Evolutionary conservation across 2,113 vertebrate species (phyloP).

Genomic region (Grammomys surdaster): DNA sequence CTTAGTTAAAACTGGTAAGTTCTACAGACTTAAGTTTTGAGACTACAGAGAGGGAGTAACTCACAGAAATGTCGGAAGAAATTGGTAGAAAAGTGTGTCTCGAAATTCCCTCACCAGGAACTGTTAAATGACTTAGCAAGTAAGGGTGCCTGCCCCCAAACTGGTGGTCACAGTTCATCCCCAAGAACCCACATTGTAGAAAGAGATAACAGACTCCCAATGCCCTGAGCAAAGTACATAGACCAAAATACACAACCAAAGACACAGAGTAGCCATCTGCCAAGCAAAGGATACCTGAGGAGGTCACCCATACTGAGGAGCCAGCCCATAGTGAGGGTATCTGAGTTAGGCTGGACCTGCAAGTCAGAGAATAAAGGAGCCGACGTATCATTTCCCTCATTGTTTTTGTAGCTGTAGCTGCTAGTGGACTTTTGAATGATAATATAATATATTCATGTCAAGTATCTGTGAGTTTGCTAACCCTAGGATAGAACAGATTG

Average conservation of each 20-base stretch:
- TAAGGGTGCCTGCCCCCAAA: background rate
- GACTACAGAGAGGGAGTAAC: background rate
- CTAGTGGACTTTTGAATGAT: background rate
- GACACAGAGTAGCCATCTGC: background rate
- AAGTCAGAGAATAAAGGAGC: background rate
- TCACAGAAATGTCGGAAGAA: background rate
- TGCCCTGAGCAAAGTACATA: background rate
- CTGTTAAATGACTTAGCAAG: background rate
- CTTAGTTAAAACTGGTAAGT: background rate
- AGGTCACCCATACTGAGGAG: background rate
- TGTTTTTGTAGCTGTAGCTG: background rate
- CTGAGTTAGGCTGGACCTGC: background rate
- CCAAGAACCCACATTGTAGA: background rate
- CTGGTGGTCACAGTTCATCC: background rate
- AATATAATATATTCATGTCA: background rate
- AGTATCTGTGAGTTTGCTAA: background rate
- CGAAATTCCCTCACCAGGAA: background rate
- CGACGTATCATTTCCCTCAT: background rate
- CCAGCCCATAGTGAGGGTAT: background rate
- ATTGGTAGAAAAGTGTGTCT: background rate
- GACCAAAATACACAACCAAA: background rate
- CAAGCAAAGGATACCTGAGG: background rate
- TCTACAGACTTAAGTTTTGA: background rate
- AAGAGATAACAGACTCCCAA: background rate
- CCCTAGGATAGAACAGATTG: background rate